A percentile compares a stretch with the other conserved stretches of the same genome.
These are phyloP conservation scores for Amphipoea lucens DNA, from an alignment of 2,888 invertebrate species.

Conservation along the genomic window DNA sequence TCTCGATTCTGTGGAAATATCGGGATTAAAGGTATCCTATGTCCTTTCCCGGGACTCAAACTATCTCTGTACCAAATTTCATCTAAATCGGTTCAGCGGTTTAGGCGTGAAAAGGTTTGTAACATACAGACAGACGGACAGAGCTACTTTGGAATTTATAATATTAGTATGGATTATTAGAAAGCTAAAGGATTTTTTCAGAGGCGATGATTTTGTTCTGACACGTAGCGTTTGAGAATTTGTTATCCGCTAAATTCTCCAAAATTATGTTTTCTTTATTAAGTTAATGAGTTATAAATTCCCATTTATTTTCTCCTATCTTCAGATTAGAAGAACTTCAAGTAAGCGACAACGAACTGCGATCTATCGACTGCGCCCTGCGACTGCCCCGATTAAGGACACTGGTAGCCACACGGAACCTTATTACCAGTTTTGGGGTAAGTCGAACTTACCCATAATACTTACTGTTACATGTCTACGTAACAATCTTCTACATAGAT, in stretches of 20 bases:
- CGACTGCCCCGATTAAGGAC: constrained; percentile 91
- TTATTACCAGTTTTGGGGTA: constrained; percentile 82
- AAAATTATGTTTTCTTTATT: not conserved
- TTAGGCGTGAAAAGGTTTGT: too few relatives aligned
- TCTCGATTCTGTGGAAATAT: too few relatives aligned
- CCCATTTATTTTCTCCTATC: not conserved
- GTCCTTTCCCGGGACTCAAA: too few relatives aligned
- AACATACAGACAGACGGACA: too few relatives aligned
- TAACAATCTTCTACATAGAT: not conserved
- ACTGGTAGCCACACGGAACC: constrained; percentile 88
- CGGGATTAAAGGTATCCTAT: too few relatives aligned
- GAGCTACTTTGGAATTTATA: too few relatives aligned
- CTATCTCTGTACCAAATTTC: too few relatives aligned
- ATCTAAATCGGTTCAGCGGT: too few relatives aligned
- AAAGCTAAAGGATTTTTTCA: not conserved
- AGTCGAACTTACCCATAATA: constrained; percentile 26
- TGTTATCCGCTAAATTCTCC: too few relatives aligned
- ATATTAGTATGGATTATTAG: too few relatives aligned
- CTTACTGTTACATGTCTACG: not conserved
- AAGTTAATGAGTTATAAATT: not conserved
- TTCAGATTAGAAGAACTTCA: constrained; percentile 93
- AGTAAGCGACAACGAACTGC: constrained; percentile 93
- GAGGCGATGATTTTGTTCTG: not conserved
- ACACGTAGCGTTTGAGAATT: not conserved
- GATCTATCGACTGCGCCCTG: constrained; percentile 90